phyloP scores from a whole-genome alignment of 2,113 vertebrate species.

The Nipponia nippon region DNA sequence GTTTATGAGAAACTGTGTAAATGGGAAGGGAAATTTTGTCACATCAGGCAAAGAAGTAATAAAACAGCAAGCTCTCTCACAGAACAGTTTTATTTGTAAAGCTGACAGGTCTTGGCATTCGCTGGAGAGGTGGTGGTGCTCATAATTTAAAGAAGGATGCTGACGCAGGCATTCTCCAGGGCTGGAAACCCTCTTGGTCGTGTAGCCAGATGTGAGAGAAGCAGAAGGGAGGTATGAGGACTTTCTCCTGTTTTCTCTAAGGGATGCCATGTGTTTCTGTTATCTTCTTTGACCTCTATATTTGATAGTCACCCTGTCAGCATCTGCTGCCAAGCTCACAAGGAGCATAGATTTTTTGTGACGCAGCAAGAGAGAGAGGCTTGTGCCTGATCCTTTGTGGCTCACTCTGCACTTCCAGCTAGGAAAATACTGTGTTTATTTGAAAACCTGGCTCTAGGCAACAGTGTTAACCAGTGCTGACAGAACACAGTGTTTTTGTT shows the following conservation, averaged over 20 bases:
- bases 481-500: background rate
- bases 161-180: background rate
- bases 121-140: background rate
- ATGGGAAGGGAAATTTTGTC: background rate
- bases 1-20: background rate
- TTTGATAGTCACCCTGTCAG: background rate
- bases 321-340: background rate
- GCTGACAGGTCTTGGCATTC: background rate
- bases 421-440: conserved; percentile 52
- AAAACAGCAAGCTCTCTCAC: background rate
- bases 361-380: background rate
- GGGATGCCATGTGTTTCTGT: fast-evolving
- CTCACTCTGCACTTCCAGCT: conserved; percentile 28
- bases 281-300: background rate
- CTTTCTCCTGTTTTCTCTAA: background rate
- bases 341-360: background rate
- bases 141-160: background rate
- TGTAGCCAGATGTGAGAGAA: background rate
- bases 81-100: background rate
- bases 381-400: background rate
- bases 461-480: background rate
- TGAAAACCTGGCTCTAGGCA: conserved; percentile 52
- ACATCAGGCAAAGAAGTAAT: background rate
- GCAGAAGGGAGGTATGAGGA: background rate
- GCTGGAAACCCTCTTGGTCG: background rate